phyloP scores from a whole-genome alignment of 92 coral and sea anemone genomes.

The Porites lobata region DNA sequence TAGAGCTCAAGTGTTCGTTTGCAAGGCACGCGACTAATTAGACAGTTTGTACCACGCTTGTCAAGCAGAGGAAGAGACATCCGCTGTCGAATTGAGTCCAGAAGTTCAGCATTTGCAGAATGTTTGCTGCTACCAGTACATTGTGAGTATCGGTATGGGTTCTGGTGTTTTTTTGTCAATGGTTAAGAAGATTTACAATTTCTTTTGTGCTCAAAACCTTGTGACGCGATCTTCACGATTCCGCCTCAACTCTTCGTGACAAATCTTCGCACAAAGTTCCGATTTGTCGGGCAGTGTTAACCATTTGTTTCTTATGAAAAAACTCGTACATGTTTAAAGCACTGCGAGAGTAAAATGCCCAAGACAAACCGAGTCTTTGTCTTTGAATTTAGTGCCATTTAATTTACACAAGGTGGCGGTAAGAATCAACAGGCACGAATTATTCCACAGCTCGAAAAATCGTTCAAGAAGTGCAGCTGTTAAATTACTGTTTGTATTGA shows the following conservation, averaged over 20 bases:
- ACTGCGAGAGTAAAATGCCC: background rate
- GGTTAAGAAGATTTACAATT: background rate
- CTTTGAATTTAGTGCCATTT: background rate
- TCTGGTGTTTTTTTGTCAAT: background rate
- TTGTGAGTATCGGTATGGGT: slow-evolving; percentile 49
- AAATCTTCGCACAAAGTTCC: slow-evolving; percentile 13
- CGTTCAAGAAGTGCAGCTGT: background rate
- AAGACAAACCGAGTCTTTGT: background rate
- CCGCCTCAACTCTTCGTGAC: background rate
- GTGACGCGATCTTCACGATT: background rate
- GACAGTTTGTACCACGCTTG: background rate
- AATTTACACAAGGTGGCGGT: background rate
- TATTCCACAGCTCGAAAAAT: background rate
- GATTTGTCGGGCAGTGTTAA: background rate
- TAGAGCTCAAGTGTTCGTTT: slow-evolving; percentile 32
- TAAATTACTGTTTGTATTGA: background rate
- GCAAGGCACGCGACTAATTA: slow-evolving; percentile 40
- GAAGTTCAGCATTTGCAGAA: slow-evolving; percentile 5
- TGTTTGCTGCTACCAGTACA: slow-evolving; percentile 55
- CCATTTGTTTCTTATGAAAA: background rate
- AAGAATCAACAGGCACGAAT: background rate
- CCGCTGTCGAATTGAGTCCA: background rate
- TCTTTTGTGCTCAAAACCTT: slow-evolving; percentile 1
- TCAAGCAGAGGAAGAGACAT: background rate
- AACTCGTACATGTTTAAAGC: slow-evolving; percentile 23